Evolutionary conservation across 2,113 vertebrate genomes (phyloP).

Genomic region (Carlito syrichta): DNA sequence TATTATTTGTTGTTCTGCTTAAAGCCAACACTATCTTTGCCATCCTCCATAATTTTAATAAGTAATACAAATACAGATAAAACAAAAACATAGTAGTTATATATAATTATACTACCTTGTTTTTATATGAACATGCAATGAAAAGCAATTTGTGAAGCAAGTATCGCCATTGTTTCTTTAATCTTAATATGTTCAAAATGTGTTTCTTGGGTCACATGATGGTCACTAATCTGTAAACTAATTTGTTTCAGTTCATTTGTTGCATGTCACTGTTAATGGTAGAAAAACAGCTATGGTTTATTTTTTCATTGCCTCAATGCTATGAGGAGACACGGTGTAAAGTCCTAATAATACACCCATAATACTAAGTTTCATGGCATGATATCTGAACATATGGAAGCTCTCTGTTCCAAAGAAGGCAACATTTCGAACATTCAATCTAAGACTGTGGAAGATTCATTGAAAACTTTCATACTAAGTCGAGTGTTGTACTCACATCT

Average conservation of each 20-base stretch:
- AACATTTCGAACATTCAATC: neutral
- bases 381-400: neutral
- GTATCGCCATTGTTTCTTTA: neutral
- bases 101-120: neutral
- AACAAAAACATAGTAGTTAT: neutral
- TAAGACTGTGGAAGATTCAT: neutral
- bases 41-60: neutral
- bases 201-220: neutral
- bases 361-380: neutral
- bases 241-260: neutral
- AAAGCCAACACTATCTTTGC: neutral
- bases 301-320: neutral
- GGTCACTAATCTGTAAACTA: neutral
- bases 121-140: neutral
- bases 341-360: neutral
- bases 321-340: neutral
- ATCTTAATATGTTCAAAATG: neutral
- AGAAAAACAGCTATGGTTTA: neutral
- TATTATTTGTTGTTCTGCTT: neutral
- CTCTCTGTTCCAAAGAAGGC: neutral
- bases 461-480: neutral
- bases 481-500: no score
- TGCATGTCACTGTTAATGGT: neutral
- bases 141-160: neutral
- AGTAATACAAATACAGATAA: neutral